phyloP scores from a whole-genome alignment of 1,140 invertebrate species.

The Anoplolepis gracilipes region DNA sequence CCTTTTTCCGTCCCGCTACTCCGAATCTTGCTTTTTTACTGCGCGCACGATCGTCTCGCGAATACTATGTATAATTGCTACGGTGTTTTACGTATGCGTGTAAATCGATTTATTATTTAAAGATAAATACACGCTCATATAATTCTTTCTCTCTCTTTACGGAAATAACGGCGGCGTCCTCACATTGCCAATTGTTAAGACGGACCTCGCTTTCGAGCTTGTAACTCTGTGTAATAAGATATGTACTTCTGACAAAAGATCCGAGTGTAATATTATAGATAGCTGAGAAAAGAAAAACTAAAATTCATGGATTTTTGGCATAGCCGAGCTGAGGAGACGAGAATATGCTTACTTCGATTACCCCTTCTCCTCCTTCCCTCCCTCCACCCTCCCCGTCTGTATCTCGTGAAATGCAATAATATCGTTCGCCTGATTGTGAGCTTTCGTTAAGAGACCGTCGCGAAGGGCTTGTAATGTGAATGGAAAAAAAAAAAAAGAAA shows the following conservation, averaged over 20 bases:
- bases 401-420: conserved; percentile 65
- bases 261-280: conserved; percentile 49
- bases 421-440: conserved; percentile 50
- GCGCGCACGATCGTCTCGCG: conserved; percentile 65
- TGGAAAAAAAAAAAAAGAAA: too few species aligned
- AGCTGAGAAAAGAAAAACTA: conserved; percentile 13
- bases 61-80: conserved; percentile 56
- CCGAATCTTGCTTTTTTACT: conserved; percentile 67
- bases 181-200: conserved; percentile 43
- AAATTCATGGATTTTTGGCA: conserved; percentile 48
- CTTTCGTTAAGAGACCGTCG: conserved; percentile 55
- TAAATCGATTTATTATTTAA: conserved; percentile 67
- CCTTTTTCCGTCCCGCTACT: conserved; percentile 59
- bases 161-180: conserved; percentile 50
- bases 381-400: conserved; percentile 47
- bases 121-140: background rate
- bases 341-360: conserved; percentile 56
- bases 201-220: conserved; percentile 49
- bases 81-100: conserved; percentile 65
- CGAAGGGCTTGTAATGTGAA: conserved; percentile 2
- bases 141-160: conserved; percentile 41
- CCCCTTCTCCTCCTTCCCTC: background rate
- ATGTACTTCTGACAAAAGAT: conserved; percentile 47
- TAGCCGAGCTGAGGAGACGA: conserved; percentile 26
- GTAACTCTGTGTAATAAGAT: conserved; percentile 50